These are phyloP conservation scores for Pseudocheirus occidentalis DNA, from an alignment of 2,797 vertebrate species.

Conservation along the genomic window DNA sequence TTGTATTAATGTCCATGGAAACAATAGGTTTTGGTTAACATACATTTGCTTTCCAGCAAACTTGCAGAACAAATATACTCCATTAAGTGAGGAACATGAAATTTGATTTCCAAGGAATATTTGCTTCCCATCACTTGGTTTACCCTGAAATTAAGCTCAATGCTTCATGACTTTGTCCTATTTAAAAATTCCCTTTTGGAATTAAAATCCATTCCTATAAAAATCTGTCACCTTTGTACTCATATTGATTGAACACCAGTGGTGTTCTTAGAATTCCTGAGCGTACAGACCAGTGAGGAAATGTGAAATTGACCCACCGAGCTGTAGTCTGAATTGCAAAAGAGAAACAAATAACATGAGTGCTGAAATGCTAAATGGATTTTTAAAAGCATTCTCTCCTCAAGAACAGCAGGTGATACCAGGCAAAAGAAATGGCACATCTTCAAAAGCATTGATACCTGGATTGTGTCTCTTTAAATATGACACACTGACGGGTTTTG, in stretches of 20 bases:
- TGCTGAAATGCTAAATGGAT: neutral
- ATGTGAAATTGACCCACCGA: neutral
- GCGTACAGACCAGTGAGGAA: constrained; percentile 5
- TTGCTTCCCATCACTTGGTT: neutral
- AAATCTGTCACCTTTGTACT: neutral
- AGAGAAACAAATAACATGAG: constrained; percentile 24
- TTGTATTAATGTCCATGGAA: neutral
- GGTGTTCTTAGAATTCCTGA: constrained; percentile 43
- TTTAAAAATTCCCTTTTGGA: constrained; percentile 24
- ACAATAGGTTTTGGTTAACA: neutral
- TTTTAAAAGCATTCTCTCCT: neutral
- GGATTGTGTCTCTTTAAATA: neutral
- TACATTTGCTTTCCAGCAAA: neutral
- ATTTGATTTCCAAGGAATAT: neutral
- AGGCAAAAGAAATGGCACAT: neutral
- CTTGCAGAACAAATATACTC: neutral
- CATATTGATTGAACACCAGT: neutral
- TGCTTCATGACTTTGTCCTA: constrained; percentile 12
- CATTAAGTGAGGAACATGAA: neutral
- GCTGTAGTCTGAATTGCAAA: constrained; percentile 16
- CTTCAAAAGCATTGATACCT: constrained; percentile 5
- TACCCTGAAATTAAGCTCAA: constrained; percentile 25
- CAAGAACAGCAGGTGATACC: neutral
- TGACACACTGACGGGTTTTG: neutral
- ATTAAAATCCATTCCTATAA: constrained; percentile 4